Evolutionary conservation across 1,140 invertebrate genomes (phyloP), one percentile per base, ranked within the genome.

Genomic region (Rhyacophila brunnea): DNA sequence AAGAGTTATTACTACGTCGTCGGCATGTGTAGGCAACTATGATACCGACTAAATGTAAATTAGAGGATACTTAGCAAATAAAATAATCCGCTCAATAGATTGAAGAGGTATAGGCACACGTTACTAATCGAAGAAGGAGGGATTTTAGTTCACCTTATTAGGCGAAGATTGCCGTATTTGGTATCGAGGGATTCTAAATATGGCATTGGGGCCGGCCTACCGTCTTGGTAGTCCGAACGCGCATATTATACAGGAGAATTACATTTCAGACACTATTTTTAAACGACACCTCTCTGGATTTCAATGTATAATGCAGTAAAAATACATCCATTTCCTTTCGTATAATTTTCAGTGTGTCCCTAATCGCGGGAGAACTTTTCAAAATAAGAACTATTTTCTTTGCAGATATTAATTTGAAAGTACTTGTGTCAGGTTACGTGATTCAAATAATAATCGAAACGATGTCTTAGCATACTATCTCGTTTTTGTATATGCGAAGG

Each of bases 111-210:
- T 36, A 54, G 17, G 40, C 45, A 44, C 57, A 46, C 48, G 58
- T 68, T 74, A 74, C 74, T 77, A 78, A 77, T 78, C 58, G 38
- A 54, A 77, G 79, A 78, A 81, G 81, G 80, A 81, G 81, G 80
- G 81, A 81, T 81, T 78, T 85, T 81, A 81, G 81, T 83, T 83
- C 79, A 80, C 84, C 85, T 83, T 85, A 83, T 85, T 85, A 84
- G 84, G 84, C 80, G 79, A 68, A 82, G 78, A 83, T 82, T 82
- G 75, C 85, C 85, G 81, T 85, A 86, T 85, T 86, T 82, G 85
- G 85, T 74, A 84, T 79, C 81, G 81, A 78, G 78, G 80, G 81
- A 74, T 81, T 85, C 85, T 86, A 86, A 86, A 86, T 87, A 86
- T 85, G 85, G 85, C 80, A 81, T 79, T 80, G 80, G 83, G 80